Evolutionary conservation across 2,113 vertebrate genomes (phyloP).

Genomic region (Melanerpes aurifrons): DNA sequence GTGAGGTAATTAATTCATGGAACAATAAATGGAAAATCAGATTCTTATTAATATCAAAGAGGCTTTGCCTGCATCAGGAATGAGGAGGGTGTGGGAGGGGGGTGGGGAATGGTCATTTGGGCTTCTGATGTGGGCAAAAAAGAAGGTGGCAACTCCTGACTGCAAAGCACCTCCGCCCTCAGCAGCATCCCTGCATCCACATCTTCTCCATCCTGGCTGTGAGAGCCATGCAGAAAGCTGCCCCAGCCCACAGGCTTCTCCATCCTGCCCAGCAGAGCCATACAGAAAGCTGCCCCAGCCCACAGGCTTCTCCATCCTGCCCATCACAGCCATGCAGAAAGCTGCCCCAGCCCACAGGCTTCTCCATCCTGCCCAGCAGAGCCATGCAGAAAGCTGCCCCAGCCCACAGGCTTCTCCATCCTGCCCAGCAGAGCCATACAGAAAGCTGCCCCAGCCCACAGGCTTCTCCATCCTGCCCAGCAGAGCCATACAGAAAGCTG

Average conservation of each 20-base stretch:
- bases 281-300: too few relatives aligned
- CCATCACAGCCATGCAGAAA: too few relatives aligned
- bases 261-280: too few relatives aligned
- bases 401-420: too few relatives aligned
- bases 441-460: too few relatives aligned
- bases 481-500: too few relatives aligned
- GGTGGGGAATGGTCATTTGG: slow-evolving; percentile 18
- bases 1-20: slow-evolving; percentile 77
- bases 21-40: slow-evolving; percentile 78
- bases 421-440: too few relatives aligned
- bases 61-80: slow-evolving; percentile 57
- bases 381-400: too few relatives aligned
- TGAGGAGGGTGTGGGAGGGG: background rate
- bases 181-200: background rate
- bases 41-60: slow-evolving; percentile 75
- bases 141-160: background rate
- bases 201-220: background rate
- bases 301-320: too few relatives aligned
- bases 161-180: background rate
- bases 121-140: rapidly evolving
- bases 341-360: too few relatives aligned
- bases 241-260: background rate
- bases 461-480: too few relatives aligned
- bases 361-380: too few relatives aligned
- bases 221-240: background rate